phyloP scores from a whole-genome alignment of 2,113 vertebrate genomes.

The Silurus asotus region DNA sequence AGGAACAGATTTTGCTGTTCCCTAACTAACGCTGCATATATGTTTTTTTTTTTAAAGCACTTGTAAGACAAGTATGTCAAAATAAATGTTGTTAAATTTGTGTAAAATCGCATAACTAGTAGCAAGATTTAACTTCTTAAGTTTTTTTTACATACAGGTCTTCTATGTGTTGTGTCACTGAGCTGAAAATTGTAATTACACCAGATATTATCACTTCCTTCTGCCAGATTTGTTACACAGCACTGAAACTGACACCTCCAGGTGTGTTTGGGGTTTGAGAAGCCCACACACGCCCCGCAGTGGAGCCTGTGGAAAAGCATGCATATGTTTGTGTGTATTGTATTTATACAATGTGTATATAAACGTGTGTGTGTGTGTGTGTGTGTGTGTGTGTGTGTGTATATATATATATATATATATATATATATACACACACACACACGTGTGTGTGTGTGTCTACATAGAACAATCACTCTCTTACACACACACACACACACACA shows the following conservation, averaged over 20 bases:
- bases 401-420: background rate
- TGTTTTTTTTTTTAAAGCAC: background rate
- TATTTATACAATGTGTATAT: background rate
- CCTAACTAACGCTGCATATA: background rate
- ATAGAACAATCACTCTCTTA: background rate
- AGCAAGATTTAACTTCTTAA: background rate
- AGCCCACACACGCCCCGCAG: constrained; percentile 59
- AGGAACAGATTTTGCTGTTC: background rate
- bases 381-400: constrained; percentile 2
- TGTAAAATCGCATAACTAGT: background rate
- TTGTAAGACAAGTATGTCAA: constrained; percentile 7
- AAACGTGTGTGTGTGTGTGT: constrained; percentile 21
- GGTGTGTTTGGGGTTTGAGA: constrained; percentile 23
- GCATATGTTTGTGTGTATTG: background rate
- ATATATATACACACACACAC: background rate
- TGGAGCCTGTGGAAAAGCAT: constrained; percentile 50
- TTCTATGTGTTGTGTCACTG: background rate
- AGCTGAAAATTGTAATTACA: background rate
- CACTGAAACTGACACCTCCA: constrained; percentile 22
- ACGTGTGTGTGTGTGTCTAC: background rate
- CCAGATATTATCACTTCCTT: constrained; percentile 15
- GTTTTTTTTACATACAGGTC: background rate
- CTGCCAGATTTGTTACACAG: background rate
- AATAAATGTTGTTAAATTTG: background rate
- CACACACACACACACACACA: background rate